A percentile compares a stretch with the other conserved stretches of the same genome.
Conservation (phyloP, 1,140 invertebrate species). For the Limonius californicus region DNA sequence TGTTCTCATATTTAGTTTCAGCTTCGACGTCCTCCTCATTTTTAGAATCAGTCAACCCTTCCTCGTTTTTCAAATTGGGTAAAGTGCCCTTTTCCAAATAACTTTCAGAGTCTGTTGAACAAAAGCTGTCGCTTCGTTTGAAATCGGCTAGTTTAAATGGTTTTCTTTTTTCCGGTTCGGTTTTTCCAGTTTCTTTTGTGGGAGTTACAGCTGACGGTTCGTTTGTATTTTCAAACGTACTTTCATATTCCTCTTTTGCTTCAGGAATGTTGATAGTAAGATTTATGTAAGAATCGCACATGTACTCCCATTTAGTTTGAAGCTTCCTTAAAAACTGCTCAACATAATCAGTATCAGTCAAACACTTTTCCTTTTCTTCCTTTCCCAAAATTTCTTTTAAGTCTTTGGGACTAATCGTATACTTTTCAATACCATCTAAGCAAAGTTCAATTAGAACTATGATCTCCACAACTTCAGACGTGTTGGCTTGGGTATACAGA, state of each 20-base stretch:
- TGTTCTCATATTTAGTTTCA: not conserved
- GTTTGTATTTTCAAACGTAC: not conserved
- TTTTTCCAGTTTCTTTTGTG: not conserved
- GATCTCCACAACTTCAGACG: constrained; percentile 86
- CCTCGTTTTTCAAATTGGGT: constrained; percentile 35
- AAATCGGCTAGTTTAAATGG: constrained; percentile 37
- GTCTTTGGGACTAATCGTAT: constrained; percentile 58
- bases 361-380: constrained; percentile 52
- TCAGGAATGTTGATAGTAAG: constrained; percentile 42
- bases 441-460: constrained; percentile 80
- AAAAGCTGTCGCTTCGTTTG: constrained; percentile 34
- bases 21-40: constrained; percentile 19
- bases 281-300: constrained; percentile 43
- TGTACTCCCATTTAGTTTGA: constrained; percentile 43
- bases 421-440: constrained; percentile 60
- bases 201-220: not conserved
- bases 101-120: constrained; percentile 42
- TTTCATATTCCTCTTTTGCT: constrained; percentile 15
- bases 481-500: constrained; percentile 88
- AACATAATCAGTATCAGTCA: constrained; percentile 50
- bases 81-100: constrained; percentile 43
- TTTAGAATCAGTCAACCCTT: constrained; percentile 22
- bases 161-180: constrained; percentile 13
- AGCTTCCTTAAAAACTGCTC: constrained; percentile 47
- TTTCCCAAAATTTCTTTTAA: constrained; percentile 62